Percentiles rank a stretch among this genome's conserved stretches.
Conservation (phyloP, 2,113 vertebrate genomes). For the Anguilla rostrata region DNA sequence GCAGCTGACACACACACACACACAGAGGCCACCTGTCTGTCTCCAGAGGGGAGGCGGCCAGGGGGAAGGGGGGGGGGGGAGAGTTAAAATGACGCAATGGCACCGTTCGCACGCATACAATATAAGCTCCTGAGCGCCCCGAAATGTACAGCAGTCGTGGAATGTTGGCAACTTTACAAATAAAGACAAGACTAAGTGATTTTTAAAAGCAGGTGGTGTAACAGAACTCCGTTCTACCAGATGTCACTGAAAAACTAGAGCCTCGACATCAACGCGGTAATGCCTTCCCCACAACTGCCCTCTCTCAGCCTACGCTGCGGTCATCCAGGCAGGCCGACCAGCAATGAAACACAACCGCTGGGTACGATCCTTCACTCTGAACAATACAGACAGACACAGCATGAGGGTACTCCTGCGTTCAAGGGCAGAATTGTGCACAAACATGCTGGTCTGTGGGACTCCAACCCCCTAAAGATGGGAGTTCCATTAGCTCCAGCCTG, state of each 20-base stretch:
- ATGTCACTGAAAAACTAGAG: not conserved
- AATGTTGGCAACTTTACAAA: no score
- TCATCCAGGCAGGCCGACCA: not conserved
- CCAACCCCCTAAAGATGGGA: not conserved
- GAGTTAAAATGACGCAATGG: not conserved
- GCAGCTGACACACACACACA: not conserved
- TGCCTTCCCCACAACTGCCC: not conserved
- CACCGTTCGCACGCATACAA: not conserved
- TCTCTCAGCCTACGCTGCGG: not conserved
- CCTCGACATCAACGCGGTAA: not conserved
- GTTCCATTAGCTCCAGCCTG: not conserved
- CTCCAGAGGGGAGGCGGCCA: not conserved
- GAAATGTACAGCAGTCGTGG: no score
- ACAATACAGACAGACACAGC: not conserved
- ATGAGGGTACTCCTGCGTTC: not conserved
- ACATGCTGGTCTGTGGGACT: not conserved
- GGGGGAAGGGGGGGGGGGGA: no score
- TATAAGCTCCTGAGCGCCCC: not conserved
- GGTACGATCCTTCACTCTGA: not conserved
- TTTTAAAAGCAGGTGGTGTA: not conserved
- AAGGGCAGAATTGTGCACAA: not conserved
- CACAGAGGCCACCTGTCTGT: not conserved
- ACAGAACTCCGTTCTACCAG: not conserved
- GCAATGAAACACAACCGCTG: constrained; percentile 11
- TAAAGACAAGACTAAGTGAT: not conserved